Base-by-base conservation (phyloP, 2,797 vertebrate species). In the Ciconia nigra region DNA sequence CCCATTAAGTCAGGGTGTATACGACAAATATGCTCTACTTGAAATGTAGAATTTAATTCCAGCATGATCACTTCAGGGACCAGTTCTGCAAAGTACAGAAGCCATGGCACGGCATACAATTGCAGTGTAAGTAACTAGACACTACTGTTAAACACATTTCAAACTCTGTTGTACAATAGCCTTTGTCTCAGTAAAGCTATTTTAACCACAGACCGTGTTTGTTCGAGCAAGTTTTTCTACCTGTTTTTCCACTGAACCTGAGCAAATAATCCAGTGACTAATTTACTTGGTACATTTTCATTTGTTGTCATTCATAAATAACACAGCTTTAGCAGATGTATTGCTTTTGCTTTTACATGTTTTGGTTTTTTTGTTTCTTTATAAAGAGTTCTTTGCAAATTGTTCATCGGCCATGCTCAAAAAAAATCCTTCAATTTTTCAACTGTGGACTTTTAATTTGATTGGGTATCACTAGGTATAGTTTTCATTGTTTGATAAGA, bases 41-140 rank as follows among this genome's bases (percentile, higher is more conserved):
- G 66, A 96, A 94, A 72, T 19, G 21, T 6, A 88, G 70, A 93
- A 91, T 79, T 85, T 86, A 86, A 83, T 90, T 95, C 72, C 80
- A 67, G 71, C 15, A 59, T 7, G 52, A 87, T 89, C 67, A 81
- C 76, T 95, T 87, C 37, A 69, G 63, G 47, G 85, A 81, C 77
- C 81, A 86, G 87, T 90, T 96, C 82, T 86, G 73, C 70, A 52
- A 95, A 76, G 57, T 4, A 21, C 15, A 83, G 65, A 11, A 20
- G 3, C 44, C 24, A 10, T 12, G 44, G 49, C 55, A 62, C 0
- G 0, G 51, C 80, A 79, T 10, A 72, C 18, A 84, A 66, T 26
- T 12, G 8, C n/a, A 84, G 19, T 0, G 0, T 58, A 85, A 91
- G 35, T 79, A 88, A 90, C 51, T 15, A 88, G 8, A 80, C 2